Evolutionary conservation across 2,888 invertebrate species (phyloP), one percentile per base, ranked within the genome.

Genomic region (Xanthorhoe designata): DNA sequence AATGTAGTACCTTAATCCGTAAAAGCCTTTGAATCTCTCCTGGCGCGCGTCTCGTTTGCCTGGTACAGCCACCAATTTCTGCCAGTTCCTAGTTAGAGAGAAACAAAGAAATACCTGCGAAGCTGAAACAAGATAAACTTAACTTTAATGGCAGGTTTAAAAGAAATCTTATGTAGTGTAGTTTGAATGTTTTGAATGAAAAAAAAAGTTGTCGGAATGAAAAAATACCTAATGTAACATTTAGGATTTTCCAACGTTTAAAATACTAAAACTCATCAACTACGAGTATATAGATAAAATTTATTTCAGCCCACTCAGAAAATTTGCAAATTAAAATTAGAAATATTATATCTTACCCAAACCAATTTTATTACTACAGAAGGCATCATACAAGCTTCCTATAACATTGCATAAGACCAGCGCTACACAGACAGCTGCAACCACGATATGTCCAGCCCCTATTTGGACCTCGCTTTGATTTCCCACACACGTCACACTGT

Each of bases 311-410:
- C 4, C 24, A 24, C 24, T 24, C 24, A 24, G 24, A 24, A 24
- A 24, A 24, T n/a, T n/a, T n/a, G n/a, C n/a, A n/a, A n/a, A n/a
- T n/a, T n/a, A n/a, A n/a, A n/a, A n/a, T n/a, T n/a, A n/a, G n/a
- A n/a, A n/a, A n/a, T n/a, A n/a, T n/a, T n/a, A 47, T 0, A 15
- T 47, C 53, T 54, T 35, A 54, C 53, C 35, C 2, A 18, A 6
- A 6, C 54, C 54, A 42, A 5, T 38, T 18, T 54, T 54, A 13
- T 13, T 0, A 9, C 13, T 32, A 32, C 45, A 13, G 13, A 53
- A 57, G 15, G 29, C 51, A 45, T 68, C 61, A n/a, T 53, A 64
- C 10, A 24, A 9, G 47, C 50, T 64, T 24, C 64, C 64, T 24
- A 58, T 47, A 9, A 50, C 6, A 51, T 64, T 68, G 4, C 61